Evolutionary conservation across 2,113 vertebrate genomes (phyloP), one percentile per base, ranked within the genome.

Genomic region (Sapayoa aenigma): DNA sequence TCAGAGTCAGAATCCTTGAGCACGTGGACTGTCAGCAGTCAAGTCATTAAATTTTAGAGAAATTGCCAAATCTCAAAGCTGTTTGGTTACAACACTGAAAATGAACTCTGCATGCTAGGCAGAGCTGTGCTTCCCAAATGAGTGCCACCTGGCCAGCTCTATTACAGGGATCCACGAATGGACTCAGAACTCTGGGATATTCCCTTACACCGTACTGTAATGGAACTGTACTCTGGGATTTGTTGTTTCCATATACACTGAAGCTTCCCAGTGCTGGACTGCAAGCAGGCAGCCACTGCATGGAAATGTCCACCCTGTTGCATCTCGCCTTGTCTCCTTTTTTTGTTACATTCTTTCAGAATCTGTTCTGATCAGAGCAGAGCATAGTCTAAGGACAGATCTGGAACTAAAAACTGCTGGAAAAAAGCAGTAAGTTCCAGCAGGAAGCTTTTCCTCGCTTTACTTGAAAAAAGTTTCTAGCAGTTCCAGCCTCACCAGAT

Each of bases 21-120:
- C 28, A n/a, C 0, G 1, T 15, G 33, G 42, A n/a, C n/a, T 77
- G 65, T 25, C 13, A 74, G 41, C 20, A 55, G 42, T 19, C 0
- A 2, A 90, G 50, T 16, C 33, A 33, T 20, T 30, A 46, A 31
- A 66, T 28, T 85, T 76, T 22, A 87, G 31, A 42, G 55, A 72
- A 71, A 93, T 74, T 47, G 27, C 55, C n/a, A 63, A 65, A 25
- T 41, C 55, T 49, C 53, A 42, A 75, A 58, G 6, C 6, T 50
- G 35, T 53, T 62, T 59, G 41, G 33, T 63, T 81, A 90, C 90
- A 89, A 75, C 10, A 67, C 46, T 84, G 56, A 76, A 93, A 93
- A 56, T 83, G 80, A 88, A 39, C 59, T 49, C 66, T 59, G 41
- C 0, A 0, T 53, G 25, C 44, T 22, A 72, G 33, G 53, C 78